Evolutionary conservation across 2,113 vertebrate species (phyloP).

Genomic region (Kryptolebias marmoratus): DNA sequence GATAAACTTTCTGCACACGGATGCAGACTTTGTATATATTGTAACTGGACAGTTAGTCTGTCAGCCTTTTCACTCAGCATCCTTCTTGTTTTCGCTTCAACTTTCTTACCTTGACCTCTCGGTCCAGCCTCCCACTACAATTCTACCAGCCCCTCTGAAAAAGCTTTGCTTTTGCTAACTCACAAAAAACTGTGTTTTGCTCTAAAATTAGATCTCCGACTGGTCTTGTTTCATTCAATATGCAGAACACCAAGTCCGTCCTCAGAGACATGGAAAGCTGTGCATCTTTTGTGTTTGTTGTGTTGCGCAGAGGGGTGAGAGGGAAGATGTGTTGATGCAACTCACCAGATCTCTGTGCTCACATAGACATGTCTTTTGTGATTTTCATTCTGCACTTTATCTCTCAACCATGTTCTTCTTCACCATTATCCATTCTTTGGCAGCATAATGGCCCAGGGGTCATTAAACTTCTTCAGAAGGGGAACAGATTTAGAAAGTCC

Average conservation of each 20-base stretch:
- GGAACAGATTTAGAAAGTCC: too few species aligned
- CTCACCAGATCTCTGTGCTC: slow-evolving; percentile 45
- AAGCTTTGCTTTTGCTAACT: not conserved
- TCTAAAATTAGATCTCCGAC: slow-evolving; percentile 60
- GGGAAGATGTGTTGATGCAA: slow-evolving; percentile 28
- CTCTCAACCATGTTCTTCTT: slow-evolving; percentile 51
- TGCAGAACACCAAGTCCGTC: slow-evolving; percentile 50
- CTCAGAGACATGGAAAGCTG: slow-evolving; percentile 56
- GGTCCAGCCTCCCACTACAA: not conserved
- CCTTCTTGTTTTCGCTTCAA: slow-evolving; percentile 3
- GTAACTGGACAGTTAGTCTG: not conserved
- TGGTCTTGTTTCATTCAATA: slow-evolving; percentile 65
- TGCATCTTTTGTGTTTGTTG: slow-evolving; percentile 62
- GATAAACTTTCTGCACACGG: too few species aligned
- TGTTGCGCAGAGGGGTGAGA: slow-evolving; percentile 28
- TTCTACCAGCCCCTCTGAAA: slow-evolving; percentile 20
- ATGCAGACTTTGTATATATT: too few species aligned
- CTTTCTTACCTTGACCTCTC: slow-evolving; percentile 37
- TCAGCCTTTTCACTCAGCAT: not conserved
- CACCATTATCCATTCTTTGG: slow-evolving; percentile 71
- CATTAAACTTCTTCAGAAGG: slow-evolving; percentile 59
- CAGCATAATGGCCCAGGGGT: slow-evolving; percentile 55
- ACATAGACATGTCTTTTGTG: slow-evolving; percentile 52
- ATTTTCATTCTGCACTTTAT: slow-evolving; percentile 33
- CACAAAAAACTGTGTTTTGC: slow-evolving; percentile 27